Base-by-base conservation (phyloP, 2,888 invertebrate genomes). In the Lasioglossum lativentre region DNA sequence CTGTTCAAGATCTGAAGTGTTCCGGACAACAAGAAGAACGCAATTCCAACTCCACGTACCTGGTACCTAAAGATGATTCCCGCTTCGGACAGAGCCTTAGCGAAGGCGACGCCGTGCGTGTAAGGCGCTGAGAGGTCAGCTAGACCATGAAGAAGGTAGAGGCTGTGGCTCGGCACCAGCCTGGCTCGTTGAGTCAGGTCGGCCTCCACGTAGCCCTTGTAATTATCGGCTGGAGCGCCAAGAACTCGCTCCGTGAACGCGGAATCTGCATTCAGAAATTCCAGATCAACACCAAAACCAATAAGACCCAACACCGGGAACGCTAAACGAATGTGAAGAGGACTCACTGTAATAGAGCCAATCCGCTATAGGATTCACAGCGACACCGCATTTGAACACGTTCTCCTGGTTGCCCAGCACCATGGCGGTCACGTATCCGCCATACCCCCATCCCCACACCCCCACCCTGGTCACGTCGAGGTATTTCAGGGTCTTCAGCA, bases 371-470 rank as follows among this genome's bases (percentile, higher is more conserved):
- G 99, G 99, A 86, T 99, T 99, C 59, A 99, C 98, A 30, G 98
- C 97, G 86, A 99, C 97, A 73, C 99, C 99, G 95, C 99, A 99
- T 95, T 98, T 98, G 96, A 98, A 98, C 78, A 98, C 97, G 92
- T 97, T 96, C 89, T 96, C 96, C 94, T 98, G 98, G 76, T 97
- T 97, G 66, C 98, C 98, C 78, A 99, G 96, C 83, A 98, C 97
- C 97, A 98, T 98, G 77, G 98, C 96, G n/a, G 99, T 98, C 59
- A 99, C 98, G 95, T 98, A 99, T 14, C 99, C 99, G 14, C 98
- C 99, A 95, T 99, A 99, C 27, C 99, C 99, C 98, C 99, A 98
- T 70, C 99, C 99, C 98, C 98, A 99, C 82, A 99, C 97, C 14
- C 98, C 99, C 72, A 98, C 98, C 84, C 98, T 96, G 4, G 97